phyloP scores from a whole-genome alignment of 1,140 invertebrate species.

The Hypothenemus hampei region DNA sequence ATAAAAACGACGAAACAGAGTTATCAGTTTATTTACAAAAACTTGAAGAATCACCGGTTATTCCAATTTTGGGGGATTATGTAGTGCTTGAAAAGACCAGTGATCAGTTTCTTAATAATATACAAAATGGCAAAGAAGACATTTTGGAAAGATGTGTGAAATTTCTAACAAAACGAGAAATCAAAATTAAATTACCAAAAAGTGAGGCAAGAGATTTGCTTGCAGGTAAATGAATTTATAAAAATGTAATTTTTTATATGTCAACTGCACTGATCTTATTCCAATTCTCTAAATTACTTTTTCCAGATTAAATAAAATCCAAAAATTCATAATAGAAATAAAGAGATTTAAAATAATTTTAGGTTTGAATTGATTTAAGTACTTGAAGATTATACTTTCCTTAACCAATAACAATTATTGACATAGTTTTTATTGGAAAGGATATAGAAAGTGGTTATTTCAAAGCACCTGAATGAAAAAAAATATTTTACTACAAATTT shows the following conservation, averaged over 20 bases:
- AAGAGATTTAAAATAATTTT: too few relatives aligned
- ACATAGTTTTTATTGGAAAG: constrained; percentile 11
- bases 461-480: constrained; percentile 4
- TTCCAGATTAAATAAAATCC: too few relatives aligned
- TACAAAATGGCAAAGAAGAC: constrained; percentile 17
- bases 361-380: too few relatives aligned
- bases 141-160: constrained; percentile 45
- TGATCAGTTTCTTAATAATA: constrained; percentile 33
- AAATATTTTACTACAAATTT: constrained; percentile 11
- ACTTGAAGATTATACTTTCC: constrained; percentile 3
- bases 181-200: constrained; percentile 44
- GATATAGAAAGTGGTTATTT: constrained; percentile 8
- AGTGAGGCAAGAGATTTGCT: constrained; percentile 38
- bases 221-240: constrained; percentile 38
- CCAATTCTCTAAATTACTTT: too few relatives aligned
- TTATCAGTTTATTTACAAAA: constrained; percentile 46
- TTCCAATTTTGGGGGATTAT: constrained; percentile 45
- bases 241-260: too few relatives aligned
- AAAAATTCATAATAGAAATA: too few relatives aligned
- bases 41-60: constrained; percentile 42
- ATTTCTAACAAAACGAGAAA: constrained; percentile 46
- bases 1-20: constrained; percentile 41
- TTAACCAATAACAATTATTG: constrained; percentile 7
- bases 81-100: constrained; percentile 36
- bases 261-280: too few relatives aligned